Conservation (phyloP, 2,113 vertebrate species). For the Chiloscyllium plagiosum region DNA sequence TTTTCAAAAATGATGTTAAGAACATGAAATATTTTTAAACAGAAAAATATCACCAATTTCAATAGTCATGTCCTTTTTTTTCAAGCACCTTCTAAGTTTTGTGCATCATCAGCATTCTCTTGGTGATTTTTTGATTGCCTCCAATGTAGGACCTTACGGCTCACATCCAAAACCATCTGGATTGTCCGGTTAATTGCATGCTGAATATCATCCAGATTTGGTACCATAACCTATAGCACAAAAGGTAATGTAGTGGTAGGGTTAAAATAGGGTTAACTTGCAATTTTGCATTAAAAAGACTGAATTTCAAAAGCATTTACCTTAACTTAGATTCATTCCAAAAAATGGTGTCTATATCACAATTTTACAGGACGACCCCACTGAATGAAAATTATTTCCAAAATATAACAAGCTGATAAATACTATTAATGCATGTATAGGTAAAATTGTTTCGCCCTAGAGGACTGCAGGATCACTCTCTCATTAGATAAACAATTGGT, state of each 20-base stretch:
- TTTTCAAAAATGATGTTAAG: background rate
- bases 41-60: background rate
- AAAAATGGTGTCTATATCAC: background rate
- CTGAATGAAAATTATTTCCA: background rate
- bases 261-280: too few relatives aligned
- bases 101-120: background rate
- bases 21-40: background rate
- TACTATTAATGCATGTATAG: background rate
- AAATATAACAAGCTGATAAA: background rate
- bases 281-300: background rate
- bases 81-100: background rate
- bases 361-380: background rate
- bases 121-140: constrained; percentile 46
- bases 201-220: constrained; percentile 69
- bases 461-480: too few relatives aligned
- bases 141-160: constrained; percentile 62
- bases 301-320: background rate
- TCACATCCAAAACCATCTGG: constrained; percentile 66
- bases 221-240: constrained; percentile 60
- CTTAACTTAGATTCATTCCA: too few relatives aligned
- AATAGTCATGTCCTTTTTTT: background rate
- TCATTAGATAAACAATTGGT: too few relatives aligned
- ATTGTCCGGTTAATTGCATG: constrained; percentile 60
- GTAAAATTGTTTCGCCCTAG: too few relatives aligned
- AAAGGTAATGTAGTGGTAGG: background rate